A percentile compares a stretch with the other conserved stretches of the same genome.
Evolutionary conservation across 2,113 vertebrate genomes (phyloP).

Genomic region (Microtus montanus): DNA sequence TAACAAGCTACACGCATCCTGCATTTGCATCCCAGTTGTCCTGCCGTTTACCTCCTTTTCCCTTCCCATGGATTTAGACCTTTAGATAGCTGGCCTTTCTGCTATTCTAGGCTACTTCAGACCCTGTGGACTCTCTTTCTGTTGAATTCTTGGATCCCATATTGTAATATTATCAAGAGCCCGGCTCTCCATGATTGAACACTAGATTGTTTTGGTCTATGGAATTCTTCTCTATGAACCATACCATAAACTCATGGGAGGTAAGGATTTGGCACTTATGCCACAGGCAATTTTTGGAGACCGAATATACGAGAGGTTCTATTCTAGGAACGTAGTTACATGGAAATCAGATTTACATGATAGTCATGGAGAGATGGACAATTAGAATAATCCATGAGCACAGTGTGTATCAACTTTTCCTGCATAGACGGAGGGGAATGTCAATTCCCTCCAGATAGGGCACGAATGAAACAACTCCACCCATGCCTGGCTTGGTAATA

Average conservation of each 20-base stretch:
- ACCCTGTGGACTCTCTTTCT: not conserved
- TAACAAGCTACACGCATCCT: not conserved
- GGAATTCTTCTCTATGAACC: not conserved
- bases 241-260: not conserved
- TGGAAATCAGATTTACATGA: not conserved
- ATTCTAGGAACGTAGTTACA: not conserved
- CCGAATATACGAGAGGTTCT: not conserved
- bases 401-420: not conserved
- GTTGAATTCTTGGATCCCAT: not conserved
- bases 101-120: not conserved
- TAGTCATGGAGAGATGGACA: not conserved
- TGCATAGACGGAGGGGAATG: not conserved
- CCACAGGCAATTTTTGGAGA: not conserved
- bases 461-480: not conserved
- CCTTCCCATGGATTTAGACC: not conserved
- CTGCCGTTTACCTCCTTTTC: not conserved
- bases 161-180: not conserved
- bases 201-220: not conserved
- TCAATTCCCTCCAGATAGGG: not conserved
- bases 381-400: not conserved
- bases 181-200: not conserved
- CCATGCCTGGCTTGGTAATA: not conserved
- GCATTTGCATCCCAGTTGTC: not conserved
- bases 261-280: not conserved
- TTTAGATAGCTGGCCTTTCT: not conserved